Conservation (phyloP, 2,113 vertebrate genomes). For the Lamprotornis superbus region DNA sequence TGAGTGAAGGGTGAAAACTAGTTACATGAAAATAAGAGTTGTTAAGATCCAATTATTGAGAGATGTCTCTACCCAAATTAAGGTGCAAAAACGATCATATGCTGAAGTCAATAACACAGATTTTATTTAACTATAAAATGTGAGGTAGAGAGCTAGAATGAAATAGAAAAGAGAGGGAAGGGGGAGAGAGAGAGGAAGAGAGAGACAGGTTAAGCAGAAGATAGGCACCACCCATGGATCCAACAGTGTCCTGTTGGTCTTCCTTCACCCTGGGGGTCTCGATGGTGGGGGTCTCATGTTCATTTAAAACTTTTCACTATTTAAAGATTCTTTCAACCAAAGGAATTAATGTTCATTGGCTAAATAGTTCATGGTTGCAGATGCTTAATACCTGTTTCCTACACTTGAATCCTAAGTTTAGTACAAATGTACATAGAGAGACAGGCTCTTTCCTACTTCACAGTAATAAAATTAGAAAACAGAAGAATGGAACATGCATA, state of each 20-base stretch:
- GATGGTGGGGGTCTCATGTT: accelerated
- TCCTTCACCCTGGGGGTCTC: accelerated
- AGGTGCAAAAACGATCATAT: background rate
- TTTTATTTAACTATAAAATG: background rate
- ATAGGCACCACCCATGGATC: background rate
- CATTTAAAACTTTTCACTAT: background rate
- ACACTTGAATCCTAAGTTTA: background rate
- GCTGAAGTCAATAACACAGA: background rate
- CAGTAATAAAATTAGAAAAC: background rate
- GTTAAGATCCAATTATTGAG: background rate
- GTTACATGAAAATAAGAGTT: background rate
- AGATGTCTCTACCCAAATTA: background rate
- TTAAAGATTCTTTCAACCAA: background rate
- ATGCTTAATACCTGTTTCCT: background rate
- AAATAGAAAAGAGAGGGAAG: background rate
- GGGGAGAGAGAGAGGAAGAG: background rate
- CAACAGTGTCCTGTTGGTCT: background rate
- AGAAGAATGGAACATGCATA: background rate
- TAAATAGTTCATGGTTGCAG: background rate
- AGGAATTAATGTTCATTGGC: background rate
- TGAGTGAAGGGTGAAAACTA: background rate
- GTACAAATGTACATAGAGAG: accelerated
- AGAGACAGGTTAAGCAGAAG: background rate
- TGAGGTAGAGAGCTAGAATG: background rate
- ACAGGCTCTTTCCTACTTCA: background rate